A percentile compares a stretch with the other conserved stretches of the same genome.
These are phyloP conservation scores for Cotesia vestalis DNA, from an alignment of 1,140 invertebrate genomes.

Conservation along the genomic window DNA sequence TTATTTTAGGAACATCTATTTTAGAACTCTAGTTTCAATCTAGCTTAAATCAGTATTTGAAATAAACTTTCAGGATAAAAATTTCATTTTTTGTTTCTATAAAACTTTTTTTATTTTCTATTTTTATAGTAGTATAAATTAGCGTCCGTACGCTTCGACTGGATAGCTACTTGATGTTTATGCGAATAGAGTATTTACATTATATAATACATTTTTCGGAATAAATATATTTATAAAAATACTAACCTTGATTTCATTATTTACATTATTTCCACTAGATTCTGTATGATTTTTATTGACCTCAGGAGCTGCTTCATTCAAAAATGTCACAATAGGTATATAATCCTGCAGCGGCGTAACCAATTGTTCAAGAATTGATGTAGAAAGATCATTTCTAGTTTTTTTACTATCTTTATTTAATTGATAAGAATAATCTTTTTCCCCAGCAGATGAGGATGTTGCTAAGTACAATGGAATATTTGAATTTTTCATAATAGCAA, in stretches of 20 bases:
- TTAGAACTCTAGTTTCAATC: too few relatives aligned
- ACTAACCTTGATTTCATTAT: conserved; percentile 56
- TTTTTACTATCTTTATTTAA: conserved; percentile 68
- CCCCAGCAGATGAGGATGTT: conserved; percentile 61
- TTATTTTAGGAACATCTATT: too few relatives aligned
- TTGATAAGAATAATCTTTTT: conserved; percentile 68
- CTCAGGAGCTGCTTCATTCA: conserved; percentile 48
- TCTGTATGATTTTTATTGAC: conserved; percentile 51
- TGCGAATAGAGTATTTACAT: too few relatives aligned
- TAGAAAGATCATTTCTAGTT: conserved; percentile 71
- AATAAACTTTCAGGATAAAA: too few relatives aligned
- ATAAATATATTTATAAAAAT: neutral
- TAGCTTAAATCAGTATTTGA: too few relatives aligned
- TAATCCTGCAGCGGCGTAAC: conserved; percentile 72
- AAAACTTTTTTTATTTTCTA: too few relatives aligned
- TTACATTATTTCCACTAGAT: conserved; percentile 44
- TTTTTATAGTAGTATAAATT: too few relatives aligned
- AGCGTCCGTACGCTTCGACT: too few relatives aligned
- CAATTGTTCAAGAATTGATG: conserved; percentile 73
- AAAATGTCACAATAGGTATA: conserved; percentile 40
- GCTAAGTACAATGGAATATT: conserved; percentile 71
- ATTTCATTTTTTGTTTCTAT: too few relatives aligned
- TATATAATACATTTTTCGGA: too few relatives aligned
- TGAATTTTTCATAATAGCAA: conserved; percentile 74
- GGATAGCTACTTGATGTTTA: too few relatives aligned